Percentiles rank a stretch among this genome's conserved stretches.
Conservation (phyloP, 92 coral and sea anemone species). For the Bergia sp. region DNA sequence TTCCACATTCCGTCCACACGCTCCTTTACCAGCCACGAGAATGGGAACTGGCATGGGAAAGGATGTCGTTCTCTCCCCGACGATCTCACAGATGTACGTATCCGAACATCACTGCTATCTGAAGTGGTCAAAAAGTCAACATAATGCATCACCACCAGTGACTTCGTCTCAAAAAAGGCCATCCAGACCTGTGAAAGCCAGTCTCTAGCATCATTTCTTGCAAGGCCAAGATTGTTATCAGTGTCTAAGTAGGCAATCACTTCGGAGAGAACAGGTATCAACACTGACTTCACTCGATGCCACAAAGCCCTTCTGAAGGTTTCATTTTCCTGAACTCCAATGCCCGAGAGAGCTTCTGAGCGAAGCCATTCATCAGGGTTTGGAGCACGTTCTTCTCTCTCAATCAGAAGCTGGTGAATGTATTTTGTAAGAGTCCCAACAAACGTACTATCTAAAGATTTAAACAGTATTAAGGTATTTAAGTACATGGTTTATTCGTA, state of each 20-base stretch:
- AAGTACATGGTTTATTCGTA: no score
- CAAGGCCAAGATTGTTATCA: constrained; percentile 73
- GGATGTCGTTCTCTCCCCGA: constrained; percentile 68
- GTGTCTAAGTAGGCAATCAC: constrained; percentile 74
- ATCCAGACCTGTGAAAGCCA: constrained; percentile 73
- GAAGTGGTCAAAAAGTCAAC: constrained; percentile 64
- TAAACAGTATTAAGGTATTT: no score
- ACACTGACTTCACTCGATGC: constrained; percentile 76
- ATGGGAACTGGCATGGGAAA: constrained; percentile 72
- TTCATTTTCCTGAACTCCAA: constrained; percentile 81
- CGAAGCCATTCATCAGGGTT: constrained; percentile 75
- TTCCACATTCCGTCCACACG: constrained; percentile 71
- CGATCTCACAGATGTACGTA: constrained; percentile 67
- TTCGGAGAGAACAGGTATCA: constrained; percentile 80
- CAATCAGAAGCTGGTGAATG: no score
- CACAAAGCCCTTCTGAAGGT: constrained; percentile 89
- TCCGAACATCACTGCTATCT: constrained; percentile 60
- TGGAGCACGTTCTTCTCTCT: not conserved
- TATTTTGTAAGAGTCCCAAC: no score
- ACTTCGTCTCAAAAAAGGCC: constrained; percentile 53
- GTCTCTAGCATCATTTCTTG: constrained; percentile 28
- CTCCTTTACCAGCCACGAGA: constrained; percentile 84
- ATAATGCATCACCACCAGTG: constrained; percentile 63
- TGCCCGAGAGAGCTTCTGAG: constrained; percentile 72
- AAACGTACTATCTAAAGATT: no score